Conservation (phyloP, 1,140 invertebrate species). For the Patella vulgata region DNA sequence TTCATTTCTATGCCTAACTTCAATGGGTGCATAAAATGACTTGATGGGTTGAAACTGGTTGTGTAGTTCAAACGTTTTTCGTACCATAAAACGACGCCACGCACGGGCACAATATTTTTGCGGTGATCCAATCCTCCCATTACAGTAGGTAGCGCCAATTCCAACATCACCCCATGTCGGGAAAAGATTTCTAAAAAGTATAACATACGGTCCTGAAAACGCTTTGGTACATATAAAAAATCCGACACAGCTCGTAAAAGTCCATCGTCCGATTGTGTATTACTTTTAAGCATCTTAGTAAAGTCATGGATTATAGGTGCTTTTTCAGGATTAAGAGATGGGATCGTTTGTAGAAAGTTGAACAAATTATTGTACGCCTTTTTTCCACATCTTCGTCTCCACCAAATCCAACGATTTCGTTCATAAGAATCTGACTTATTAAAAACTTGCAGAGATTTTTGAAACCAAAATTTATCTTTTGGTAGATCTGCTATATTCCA, state of each 20-base stretch:
- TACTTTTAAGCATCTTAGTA: neutral
- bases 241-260: constrained; percentile 3
- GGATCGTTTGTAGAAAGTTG: too few species aligned
- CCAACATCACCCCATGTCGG: neutral
- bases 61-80: neutral
- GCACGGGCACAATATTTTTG: neutral
- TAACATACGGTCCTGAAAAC: neutral
- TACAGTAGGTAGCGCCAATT: constrained; percentile 6
- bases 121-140: neutral
- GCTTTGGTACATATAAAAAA: constrained; percentile 1
- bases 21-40: neutral
- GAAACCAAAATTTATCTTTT: constrained; percentile 4
- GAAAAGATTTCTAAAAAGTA: neutral
- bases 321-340: too few species aligned
- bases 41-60: neutral
- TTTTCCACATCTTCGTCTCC: too few species aligned
- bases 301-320: constrained; percentile 1
- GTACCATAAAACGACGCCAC: constrained; percentile 6
- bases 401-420: too few species aligned
- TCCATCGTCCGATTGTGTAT: neutral
- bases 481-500: constrained; percentile 4
- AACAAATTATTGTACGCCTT: too few species aligned
- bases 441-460: too few species aligned
- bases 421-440: too few species aligned
- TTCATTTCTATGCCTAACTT: neutral